These are phyloP conservation scores for Zosterops lateralis DNA, from an alignment of 2,113 vertebrate species.

Conservation along the genomic window DNA sequence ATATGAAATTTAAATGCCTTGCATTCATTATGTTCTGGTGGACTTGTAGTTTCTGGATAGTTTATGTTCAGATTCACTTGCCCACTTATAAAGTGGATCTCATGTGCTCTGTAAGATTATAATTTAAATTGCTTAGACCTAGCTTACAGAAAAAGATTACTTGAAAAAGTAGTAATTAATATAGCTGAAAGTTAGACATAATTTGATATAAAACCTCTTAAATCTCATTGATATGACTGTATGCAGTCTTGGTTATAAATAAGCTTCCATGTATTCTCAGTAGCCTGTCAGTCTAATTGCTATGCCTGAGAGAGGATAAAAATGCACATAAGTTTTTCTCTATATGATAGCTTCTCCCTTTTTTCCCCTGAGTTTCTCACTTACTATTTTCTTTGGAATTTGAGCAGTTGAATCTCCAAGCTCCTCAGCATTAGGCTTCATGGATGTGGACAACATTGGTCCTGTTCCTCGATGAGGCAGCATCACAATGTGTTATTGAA, in stretches of 20 bases:
- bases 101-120: background rate
- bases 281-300: background rate
- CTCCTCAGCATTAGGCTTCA: background rate
- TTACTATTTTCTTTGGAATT: background rate
- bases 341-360: background rate
- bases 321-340: background rate
- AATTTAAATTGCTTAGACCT: background rate
- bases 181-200: background rate
- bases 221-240: background rate
- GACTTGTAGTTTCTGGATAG: background rate
- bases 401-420: background rate
- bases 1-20: background rate
- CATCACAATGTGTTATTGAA: fast-evolving
- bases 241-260: background rate
- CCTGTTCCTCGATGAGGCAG: background rate
- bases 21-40: background rate
- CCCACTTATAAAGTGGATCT: background rate
- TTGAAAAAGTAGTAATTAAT: background rate
- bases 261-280: background rate
- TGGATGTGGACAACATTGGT: fast-evolving
- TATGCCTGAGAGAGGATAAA: background rate
- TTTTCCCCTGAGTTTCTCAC: background rate
- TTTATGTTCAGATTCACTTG: background rate
- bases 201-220: background rate
- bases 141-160: background rate